phyloP scores from a whole-genome alignment of 1,140 invertebrate species.

The Bombus waltoni region DNA sequence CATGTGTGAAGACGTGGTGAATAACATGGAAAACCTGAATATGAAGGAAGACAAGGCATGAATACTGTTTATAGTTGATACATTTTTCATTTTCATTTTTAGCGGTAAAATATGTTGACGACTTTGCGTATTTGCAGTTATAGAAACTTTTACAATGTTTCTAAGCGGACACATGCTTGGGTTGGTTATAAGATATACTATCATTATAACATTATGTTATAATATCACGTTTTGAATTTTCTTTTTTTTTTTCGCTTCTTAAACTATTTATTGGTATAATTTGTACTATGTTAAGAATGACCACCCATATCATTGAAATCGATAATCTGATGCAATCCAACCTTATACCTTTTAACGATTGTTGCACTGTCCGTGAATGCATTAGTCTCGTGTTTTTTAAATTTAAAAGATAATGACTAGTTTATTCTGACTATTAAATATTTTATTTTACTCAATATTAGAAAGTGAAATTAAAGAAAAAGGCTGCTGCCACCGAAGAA shows the following conservation, averaged over 20 bases:
- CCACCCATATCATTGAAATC: constrained; percentile 52
- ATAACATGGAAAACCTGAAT: constrained; percentile 83
- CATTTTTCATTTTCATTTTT: constrained; percentile 76
- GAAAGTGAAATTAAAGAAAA: constrained; percentile 85
- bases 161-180: constrained; percentile 77
- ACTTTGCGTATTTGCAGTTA: constrained; percentile 82
- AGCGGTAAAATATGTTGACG: constrained; percentile 83
- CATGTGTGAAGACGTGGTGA: constrained; percentile 82
- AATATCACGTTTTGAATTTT: constrained; percentile 33
- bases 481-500: constrained; percentile 80
- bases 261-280: neutral
- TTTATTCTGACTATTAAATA: neutral
- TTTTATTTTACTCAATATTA: constrained; percentile 56
- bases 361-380: neutral
- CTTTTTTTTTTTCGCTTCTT: neutral
- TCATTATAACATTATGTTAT: constrained; percentile 27
- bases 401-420: neutral
- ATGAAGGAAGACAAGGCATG: constrained; percentile 87
- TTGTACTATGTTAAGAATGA: neutral
- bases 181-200: constrained; percentile 75
- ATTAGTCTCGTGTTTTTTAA: neutral
- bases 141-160: constrained; percentile 80
- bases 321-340: constrained; percentile 69
- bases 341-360: constrained; percentile 5
- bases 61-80: constrained; percentile 70